Evolutionary conservation across 2,888 invertebrate genomes (phyloP).

Genomic region (Neoitamus cyanurus): DNA sequence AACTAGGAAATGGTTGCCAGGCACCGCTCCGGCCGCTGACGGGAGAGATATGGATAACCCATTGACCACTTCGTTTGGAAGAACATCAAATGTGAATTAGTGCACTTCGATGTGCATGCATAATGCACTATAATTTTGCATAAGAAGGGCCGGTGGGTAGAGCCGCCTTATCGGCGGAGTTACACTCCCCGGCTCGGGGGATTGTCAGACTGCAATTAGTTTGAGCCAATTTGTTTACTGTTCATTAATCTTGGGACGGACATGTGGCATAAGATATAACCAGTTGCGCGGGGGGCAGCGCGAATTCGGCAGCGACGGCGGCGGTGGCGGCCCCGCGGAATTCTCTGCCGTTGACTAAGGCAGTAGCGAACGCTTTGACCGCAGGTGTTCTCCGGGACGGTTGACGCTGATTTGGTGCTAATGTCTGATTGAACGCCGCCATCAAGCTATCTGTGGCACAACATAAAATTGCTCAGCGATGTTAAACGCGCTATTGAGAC

Average conservation of each 20-base stretch:
- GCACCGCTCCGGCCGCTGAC: slow-evolving; percentile 36
- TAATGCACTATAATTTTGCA: slow-evolving; percentile 46
- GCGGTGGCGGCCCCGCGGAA: background rate
- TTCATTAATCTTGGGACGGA: slow-evolving; percentile 18
- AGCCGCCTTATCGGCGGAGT: slow-evolving; percentile 13
- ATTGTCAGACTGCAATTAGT: slow-evolving; percentile 31
- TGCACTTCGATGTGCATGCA: slow-evolving; percentile 54
- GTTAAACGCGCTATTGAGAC: background rate
- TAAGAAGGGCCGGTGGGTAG: slow-evolving; percentile 24
- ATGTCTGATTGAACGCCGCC: background rate
- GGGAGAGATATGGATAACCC: slow-evolving; percentile 52
- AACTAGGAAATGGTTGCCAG: slow-evolving; percentile 50
- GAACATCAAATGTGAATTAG: slow-evolving; percentile 60
- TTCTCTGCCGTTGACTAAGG: background rate
- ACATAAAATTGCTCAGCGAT: background rate
- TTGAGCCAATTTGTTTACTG: slow-evolving; percentile 31
- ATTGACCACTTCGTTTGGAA: slow-evolving; percentile 58
- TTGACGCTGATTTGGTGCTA: background rate
- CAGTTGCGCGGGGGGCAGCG: background rate
- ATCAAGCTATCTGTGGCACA: background rate
- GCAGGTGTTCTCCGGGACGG: background rate
- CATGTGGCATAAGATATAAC: background rate
- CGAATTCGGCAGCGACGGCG: background rate
- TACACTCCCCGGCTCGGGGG: background rate
- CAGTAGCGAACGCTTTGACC: background rate